These are phyloP conservation scores for Esox niger DNA, from an alignment of 2,113 vertebrate species.

Conservation along the genomic window DNA sequence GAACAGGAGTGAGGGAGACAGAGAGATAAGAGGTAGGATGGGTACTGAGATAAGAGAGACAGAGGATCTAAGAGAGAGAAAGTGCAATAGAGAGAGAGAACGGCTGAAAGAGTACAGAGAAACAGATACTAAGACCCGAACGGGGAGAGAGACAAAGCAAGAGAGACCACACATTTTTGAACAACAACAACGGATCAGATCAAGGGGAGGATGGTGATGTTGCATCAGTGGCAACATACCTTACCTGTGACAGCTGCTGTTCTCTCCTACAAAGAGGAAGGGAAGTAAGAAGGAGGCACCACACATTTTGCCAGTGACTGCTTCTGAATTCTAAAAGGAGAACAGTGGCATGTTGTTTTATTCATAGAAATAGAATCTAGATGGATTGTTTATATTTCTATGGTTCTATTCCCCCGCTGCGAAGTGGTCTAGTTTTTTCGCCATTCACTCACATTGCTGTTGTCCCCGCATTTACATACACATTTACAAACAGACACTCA, in stretches of 20 bases:
- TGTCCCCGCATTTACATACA: conserved; percentile 1
- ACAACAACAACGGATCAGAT: conserved; percentile 32
- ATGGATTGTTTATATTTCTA: neutral
- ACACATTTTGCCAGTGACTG: conserved; percentile 16
- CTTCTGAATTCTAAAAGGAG: conserved; percentile 22
- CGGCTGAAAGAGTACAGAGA: neutral
- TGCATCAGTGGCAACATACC: conserved; percentile 30
- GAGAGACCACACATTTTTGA: conserved; percentile 47
- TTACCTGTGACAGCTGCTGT: conserved; percentile 29
- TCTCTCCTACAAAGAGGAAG: conserved; percentile 28
- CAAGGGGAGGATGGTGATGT: conserved; percentile 38
- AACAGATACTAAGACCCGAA: neutral
- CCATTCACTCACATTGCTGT: conserved; percentile 5
- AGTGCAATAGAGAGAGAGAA: conserved; percentile 27
- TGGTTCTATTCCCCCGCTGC: conserved; percentile 12
- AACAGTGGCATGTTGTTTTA: too few species aligned
- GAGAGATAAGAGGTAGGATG: too few species aligned
- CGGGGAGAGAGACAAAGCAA: neutral
- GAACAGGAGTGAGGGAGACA: conserved; percentile 8
- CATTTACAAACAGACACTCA: neutral
- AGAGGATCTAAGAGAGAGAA: too few species aligned
- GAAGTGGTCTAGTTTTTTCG: neutral
- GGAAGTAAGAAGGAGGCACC: conserved; percentile 9
- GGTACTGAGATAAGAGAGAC: too few species aligned
- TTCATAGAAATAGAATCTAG: too few species aligned